A percentile compares a stretch with the other conserved stretches of the same genome.
Conservation (phyloP, 2,113 vertebrate species). For the Callipepla californica region DNA sequence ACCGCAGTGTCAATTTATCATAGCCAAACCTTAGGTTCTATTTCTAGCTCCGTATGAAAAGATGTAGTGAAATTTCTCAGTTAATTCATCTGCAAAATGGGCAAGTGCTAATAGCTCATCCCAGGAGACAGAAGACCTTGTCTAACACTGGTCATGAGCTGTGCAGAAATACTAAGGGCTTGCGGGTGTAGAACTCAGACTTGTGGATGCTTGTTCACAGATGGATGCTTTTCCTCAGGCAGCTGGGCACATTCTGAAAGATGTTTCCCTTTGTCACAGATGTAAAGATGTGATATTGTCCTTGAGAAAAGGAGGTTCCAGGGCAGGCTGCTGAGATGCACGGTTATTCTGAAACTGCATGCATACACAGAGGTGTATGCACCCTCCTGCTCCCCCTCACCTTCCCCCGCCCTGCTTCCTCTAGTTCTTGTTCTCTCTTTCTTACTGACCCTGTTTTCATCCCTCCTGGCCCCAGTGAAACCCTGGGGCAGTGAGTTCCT, state of each 20-base stretch:
- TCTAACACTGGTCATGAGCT: neutral
- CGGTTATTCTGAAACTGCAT: neutral
- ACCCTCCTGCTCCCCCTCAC: neutral
- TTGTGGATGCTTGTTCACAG: neutral
- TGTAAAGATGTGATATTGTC: neutral
- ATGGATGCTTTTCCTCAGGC: neutral
- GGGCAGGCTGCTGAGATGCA: neutral
- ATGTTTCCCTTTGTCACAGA: neutral
- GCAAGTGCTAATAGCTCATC: slow-evolving; percentile 11
- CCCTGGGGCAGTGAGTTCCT: neutral
- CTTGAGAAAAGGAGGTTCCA: neutral
- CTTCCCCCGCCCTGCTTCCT: neutral
- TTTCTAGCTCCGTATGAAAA: slow-evolving; percentile 8
- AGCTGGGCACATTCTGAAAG: neutral
- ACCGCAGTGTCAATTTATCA: slow-evolving; percentile 35
- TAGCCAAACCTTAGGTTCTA: slow-evolving; percentile 20
- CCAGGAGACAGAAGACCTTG: neutral
- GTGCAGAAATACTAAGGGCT: neutral
- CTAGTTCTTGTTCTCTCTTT: neutral
- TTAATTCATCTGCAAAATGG: slow-evolving; percentile 23
- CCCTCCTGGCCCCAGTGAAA: neutral
- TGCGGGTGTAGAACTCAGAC: neutral
- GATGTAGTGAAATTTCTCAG: slow-evolving; percentile 1
- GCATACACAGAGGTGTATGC: neutral
- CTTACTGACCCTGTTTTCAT: neutral